These are phyloP conservation scores for Saccostrea cuccullata DNA, from an alignment of 1,140 invertebrate species.

Conservation along the genomic window DNA sequence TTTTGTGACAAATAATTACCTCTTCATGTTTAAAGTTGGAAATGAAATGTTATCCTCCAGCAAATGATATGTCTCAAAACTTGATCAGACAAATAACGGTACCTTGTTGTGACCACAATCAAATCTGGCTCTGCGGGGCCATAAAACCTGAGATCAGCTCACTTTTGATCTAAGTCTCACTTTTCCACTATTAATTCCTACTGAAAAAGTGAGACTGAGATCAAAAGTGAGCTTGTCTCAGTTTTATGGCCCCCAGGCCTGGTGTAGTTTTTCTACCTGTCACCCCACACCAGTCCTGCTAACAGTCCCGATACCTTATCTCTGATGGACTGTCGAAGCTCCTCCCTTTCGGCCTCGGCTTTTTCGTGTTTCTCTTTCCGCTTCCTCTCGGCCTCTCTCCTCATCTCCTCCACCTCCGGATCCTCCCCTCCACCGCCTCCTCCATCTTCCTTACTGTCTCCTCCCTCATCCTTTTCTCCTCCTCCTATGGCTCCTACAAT, in stretches of 20 bases:
- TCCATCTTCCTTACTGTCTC: conserved; percentile 92
- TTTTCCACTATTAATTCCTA: too few relatives aligned
- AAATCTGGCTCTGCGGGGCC: too few relatives aligned
- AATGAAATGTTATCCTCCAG: neutral
- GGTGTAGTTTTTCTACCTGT: too few relatives aligned
- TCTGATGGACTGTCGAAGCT: conserved; percentile 98
- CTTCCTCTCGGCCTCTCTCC: conserved; percentile 93
- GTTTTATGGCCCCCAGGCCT: too few relatives aligned
- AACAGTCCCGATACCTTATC: conserved; percentile 87
- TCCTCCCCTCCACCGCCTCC: conserved; percentile 82
- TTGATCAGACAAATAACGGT: neutral
- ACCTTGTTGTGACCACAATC: too few relatives aligned
- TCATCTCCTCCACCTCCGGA: conserved; percentile 94
- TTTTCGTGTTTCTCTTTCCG: conserved; percentile 98
- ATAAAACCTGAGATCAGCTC: too few relatives aligned
- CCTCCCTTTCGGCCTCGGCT: conserved; percentile 98
- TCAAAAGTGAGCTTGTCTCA: too few relatives aligned
- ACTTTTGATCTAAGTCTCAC: too few relatives aligned
- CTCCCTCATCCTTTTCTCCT: conserved; percentile 89
- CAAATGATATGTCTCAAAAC: neutral
- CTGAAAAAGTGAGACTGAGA: too few relatives aligned
- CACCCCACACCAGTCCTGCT: neutral
- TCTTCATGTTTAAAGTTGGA: neutral
- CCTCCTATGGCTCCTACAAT: conserved; percentile 91
- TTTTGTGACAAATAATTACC: neutral